These are phyloP conservation scores for Hippocampus abdominalis DNA, from an alignment of 2,113 vertebrate genomes.

Conservation along the genomic window DNA sequence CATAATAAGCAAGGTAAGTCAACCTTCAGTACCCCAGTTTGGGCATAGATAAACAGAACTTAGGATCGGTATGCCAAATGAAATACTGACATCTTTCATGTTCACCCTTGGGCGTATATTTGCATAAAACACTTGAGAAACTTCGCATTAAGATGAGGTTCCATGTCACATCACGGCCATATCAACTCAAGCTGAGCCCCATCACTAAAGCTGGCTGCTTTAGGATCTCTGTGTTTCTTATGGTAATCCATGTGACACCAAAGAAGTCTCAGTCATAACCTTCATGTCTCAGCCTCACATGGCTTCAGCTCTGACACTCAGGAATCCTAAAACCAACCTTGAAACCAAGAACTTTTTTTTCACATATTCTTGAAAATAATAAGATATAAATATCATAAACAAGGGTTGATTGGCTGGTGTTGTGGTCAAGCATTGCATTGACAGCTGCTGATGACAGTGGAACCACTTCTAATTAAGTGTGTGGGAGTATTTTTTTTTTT, in stretches of 20 bases:
- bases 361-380: not conserved
- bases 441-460: not conserved
- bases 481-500: not conserved
- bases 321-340: constrained; percentile 7
- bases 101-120: constrained; percentile 10
- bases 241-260: constrained; percentile 61
- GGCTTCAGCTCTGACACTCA: constrained; percentile 18
- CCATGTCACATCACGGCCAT: constrained; percentile 30
- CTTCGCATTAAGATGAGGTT: constrained; percentile 31
- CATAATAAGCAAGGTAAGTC: not conserved
- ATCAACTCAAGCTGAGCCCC: constrained; percentile 35
- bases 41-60: not conserved
- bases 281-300: constrained; percentile 40
- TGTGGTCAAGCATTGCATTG: not conserved
- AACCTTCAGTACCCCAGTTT: not conserved
- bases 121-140: constrained; percentile 19
- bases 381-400: not conserved
- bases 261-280: constrained; percentile 31
- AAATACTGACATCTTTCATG: not conserved
- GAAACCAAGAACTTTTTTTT: not conserved
- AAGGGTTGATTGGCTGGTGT: not conserved
- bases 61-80: not conserved
- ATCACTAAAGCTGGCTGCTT: constrained; percentile 43
- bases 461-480: not conserved
- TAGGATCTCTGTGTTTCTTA: constrained; percentile 50